Base-by-base conservation (phyloP, 2,113 vertebrate species). In the Poeciliopsis retropinna region DNA sequence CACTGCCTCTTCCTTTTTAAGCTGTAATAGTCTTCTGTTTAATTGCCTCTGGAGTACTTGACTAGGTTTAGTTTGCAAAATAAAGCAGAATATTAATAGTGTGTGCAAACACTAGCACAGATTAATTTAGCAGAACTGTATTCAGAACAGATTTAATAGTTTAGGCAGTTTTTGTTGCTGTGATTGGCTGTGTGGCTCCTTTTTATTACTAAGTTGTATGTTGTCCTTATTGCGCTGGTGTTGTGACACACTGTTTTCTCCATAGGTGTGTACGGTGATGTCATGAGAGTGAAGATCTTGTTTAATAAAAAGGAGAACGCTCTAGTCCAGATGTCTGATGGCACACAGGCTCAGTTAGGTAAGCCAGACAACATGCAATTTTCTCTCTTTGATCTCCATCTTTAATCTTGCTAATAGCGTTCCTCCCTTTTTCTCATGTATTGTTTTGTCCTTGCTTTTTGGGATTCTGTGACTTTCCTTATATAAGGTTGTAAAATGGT, bases 241-340 rank as follows among this genome's bases (percentile, higher is more conserved):
- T 80, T 31, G 39, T 91, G 72, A 89, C 87, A 54, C 60, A 5
- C 47, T 75, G 81, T 67, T 84, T 72, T 72, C 74, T 82, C 73
- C 72, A 5, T 41, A 94, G 94, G 94, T 73, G 94, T 95, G 69
- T 95, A 95, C 64, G 94, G 94, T 22, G 94, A 95, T 25, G 94
- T 95, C 72, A 94, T 95, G 93, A 93, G 97, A 73, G 98, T 99
- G 90, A 99, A 99, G 95, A 98, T 99, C 87, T 90, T 99, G 60
- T 99, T 99, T 92, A 99, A 99, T 60, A 99, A 99, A 93, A 98
- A 96, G 89, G 98, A 99, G 88, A 99, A 98, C 0, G 97, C 97
- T 22, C 92, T 99, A 80, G 95, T 99, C 81, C 98, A 99, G 93
- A 98, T 99, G 97, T 92, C 96, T 0, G 98, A 99, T n/a, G 95